Evolutionary conservation across 2,797 vertebrate genomes (phyloP).

Genomic region (Pempheris klunzingeri): DNA sequence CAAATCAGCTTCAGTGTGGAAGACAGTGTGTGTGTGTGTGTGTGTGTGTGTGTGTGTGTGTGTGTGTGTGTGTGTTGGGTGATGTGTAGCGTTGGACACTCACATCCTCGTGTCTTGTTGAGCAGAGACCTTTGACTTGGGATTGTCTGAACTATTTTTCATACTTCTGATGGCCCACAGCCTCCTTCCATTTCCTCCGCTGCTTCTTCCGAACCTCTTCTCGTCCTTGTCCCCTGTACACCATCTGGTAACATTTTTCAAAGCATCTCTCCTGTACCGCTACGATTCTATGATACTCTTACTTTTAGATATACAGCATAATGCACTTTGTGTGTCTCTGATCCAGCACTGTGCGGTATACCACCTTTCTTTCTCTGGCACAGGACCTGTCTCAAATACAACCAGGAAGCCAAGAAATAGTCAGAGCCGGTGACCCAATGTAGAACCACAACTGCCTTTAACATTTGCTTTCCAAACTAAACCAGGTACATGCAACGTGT

Average conservation of each 20-base stretch:
- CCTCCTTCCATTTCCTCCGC: constrained; percentile 13
- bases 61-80: constrained; percentile 9
- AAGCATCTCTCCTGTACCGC: not conserved
- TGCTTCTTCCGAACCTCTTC: constrained; percentile 18
- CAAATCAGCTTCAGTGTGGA: constrained; percentile 69
- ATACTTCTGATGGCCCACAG: constrained; percentile 33
- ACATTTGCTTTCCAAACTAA: no score
- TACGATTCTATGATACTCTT: not conserved
- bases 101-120: constrained; percentile 45
- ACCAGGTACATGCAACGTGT: no score
- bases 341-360: not conserved
- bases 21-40: constrained; percentile 14
- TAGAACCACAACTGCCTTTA: no score
- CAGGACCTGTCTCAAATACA: not conserved
- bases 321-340: not conserved
- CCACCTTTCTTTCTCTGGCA: not conserved
- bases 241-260: constrained; percentile 17
- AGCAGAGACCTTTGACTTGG: constrained; percentile 64
- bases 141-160: constrained; percentile 54
- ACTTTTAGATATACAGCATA: not conserved
- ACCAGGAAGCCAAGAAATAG: no score
- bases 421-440: no score
- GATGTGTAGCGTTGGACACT: constrained; percentile 35
- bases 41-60: constrained; percentile 31
- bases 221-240: constrained; percentile 6